Percentiles rank a stretch among this genome's conserved stretches.
Evolutionary conservation across 2,797 vertebrate species (phyloP).

Genomic region (Lacerta bilineata): DNA sequence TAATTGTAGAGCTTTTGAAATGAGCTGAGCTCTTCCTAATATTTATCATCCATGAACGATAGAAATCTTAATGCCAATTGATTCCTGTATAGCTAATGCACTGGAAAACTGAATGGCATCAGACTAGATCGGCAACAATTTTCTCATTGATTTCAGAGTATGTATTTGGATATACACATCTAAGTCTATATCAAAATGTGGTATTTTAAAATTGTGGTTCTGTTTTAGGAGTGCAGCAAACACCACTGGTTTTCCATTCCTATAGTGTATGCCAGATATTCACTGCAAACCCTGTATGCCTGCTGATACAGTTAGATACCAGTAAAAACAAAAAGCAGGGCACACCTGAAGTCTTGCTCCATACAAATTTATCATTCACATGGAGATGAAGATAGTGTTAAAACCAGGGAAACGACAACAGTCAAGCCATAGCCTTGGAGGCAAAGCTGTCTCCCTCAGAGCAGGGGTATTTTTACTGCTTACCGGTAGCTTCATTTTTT

Average conservation of each 20-base stretch:
- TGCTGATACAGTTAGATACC: background rate
- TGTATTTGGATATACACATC: background rate
- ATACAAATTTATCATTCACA: background rate
- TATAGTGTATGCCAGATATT: background rate
- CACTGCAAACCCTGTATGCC: background rate
- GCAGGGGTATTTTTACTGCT: background rate
- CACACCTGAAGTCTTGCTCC: background rate
- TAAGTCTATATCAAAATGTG: background rate
- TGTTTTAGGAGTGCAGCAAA: background rate
- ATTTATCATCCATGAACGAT: background rate
- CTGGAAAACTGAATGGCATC: background rate
- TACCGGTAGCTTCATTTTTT: too few species aligned
- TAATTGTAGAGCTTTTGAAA: background rate
- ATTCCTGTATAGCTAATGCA: conserved; percentile 4
- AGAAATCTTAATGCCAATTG: conserved; percentile 43
- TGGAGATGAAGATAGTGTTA: background rate
- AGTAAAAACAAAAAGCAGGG: background rate
- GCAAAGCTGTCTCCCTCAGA: background rate
- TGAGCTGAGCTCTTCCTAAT: background rate
- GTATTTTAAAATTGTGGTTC: background rate
- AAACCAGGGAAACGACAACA: background rate
- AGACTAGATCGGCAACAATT: background rate
- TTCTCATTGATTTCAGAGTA: background rate
- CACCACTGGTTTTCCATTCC: background rate
- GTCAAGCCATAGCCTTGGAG: background rate